Evolutionary conservation across 2,113 vertebrate genomes (phyloP).

Genomic region (Limnothrissa miodon): DNA sequence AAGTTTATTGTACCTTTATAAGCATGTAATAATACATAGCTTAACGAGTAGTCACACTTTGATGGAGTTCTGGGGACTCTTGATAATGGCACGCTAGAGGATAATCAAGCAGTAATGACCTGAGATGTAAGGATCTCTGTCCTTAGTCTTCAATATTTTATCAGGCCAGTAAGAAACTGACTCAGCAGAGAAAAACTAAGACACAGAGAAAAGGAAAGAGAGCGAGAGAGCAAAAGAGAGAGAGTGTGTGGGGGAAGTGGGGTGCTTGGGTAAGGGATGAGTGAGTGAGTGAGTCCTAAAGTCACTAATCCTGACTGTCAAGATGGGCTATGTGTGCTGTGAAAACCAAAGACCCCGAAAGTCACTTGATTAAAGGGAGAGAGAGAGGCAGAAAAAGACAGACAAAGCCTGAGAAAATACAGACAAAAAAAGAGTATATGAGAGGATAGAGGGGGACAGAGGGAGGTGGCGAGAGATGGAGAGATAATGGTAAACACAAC

Average conservation of each 20-base stretch:
- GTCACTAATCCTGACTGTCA: not conserved
- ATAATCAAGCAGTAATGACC: slow-evolving; percentile 17
- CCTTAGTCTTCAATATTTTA: slow-evolving; percentile 4
- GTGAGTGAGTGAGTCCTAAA: not conserved
- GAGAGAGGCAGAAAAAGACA: not conserved
- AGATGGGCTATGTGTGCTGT: not conserved
- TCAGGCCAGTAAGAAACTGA: not conserved
- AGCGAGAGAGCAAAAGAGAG: not conserved
- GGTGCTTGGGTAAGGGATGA: not conserved
- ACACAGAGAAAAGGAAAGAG: not conserved
- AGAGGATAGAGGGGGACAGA: not conserved
- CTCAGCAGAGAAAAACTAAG: not conserved
- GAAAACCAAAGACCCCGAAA: not conserved
- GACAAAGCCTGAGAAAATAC: not conserved
- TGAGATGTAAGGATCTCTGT: not conserved
- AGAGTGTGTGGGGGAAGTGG: too few relatives aligned
- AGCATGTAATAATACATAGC: not conserved
- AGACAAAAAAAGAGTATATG: not conserved
- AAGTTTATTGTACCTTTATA: not conserved
- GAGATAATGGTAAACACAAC: slow-evolving; percentile 11
- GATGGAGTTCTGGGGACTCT: not conserved
- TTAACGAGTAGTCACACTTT: not conserved
- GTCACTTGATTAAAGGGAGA: not conserved
- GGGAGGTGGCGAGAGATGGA: not conserved
- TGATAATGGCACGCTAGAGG: not conserved